A percentile compares a stretch with the other conserved stretches of the same genome.
phyloP scores from a whole-genome alignment of 2,797 vertebrate genomes.

The Coracias cyanogaster region DNA sequence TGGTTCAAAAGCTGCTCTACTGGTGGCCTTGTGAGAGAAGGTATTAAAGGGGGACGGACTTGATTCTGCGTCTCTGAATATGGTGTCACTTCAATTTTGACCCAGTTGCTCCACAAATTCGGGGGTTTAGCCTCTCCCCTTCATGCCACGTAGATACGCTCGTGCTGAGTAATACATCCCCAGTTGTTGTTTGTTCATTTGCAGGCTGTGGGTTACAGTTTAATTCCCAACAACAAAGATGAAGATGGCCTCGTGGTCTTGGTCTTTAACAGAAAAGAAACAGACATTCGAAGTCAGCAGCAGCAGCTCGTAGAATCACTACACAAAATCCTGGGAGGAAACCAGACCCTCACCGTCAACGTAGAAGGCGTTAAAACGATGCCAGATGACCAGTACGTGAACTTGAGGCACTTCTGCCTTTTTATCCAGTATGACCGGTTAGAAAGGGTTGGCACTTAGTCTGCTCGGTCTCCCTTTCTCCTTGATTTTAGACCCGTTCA shows the following conservation, averaged over 20 bases:
- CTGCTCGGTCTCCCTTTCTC: neutral
- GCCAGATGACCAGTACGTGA: constrained; percentile 93
- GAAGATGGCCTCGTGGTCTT: constrained; percentile 94
- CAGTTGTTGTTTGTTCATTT: neutral
- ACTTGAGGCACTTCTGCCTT: neutral
- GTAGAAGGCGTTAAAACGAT: constrained; percentile 93
- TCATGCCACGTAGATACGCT: neutral
- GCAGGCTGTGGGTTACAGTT: constrained; percentile 95
- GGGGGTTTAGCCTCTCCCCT: neutral
- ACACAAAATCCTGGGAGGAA: constrained; percentile 92
- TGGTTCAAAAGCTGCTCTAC: neutral
- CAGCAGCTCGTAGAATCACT: constrained; percentile 94
- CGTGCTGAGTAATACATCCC: neutral
- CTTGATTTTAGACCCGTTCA: neutral
- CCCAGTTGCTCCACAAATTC: neutral
- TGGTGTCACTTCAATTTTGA: neutral
- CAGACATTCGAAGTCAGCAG: constrained; percentile 91
- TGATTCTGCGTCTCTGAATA: neutral
- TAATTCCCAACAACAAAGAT: constrained; percentile 92
- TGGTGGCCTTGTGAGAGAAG: neutral
- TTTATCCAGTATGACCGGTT: neutral
- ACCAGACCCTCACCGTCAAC: constrained; percentile 91
- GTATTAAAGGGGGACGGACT: neutral
- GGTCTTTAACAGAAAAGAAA: constrained; percentile 92
- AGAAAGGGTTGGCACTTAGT: neutral